phyloP scores from a whole-genome alignment of 2,888 invertebrate species.

The Hermodice carunculata region DNA sequence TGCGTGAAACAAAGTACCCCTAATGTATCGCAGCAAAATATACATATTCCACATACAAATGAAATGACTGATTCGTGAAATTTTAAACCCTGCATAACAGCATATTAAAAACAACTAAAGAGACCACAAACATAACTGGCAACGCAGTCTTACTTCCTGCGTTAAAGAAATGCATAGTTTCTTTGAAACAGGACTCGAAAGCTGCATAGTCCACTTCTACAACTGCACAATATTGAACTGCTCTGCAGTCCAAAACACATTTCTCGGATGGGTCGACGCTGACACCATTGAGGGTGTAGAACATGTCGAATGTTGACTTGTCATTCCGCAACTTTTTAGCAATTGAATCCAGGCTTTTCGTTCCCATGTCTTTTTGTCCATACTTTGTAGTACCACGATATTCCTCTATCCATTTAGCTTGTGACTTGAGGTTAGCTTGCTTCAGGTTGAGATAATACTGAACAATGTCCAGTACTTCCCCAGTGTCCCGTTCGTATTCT shows the following conservation, averaged over 20 bases:
- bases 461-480: conserved; percentile 84
- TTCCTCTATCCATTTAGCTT: conserved; percentile 80
- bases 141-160: too few relatives aligned
- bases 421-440: conserved; percentile 75
- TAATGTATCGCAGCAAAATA: too few relatives aligned
- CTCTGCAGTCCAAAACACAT: conserved; percentile 22
- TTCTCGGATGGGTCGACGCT: conserved; percentile 28
- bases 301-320: conserved; percentile 22
- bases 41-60: too few relatives aligned
- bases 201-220: conserved; percentile 18
- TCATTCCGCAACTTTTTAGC: conserved; percentile 24
- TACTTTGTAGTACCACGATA: conserved; percentile 30
- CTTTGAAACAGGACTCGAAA: conserved; percentile 26
- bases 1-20: too few relatives aligned
- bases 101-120: too few relatives aligned
- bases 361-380: conserved; percentile 16
- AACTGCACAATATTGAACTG: conserved; percentile 33
- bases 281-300: conserved; percentile 34
- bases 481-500: conserved; percentile 82
- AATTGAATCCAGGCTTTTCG: conserved; percentile 12
- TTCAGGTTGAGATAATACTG: conserved; percentile 89
- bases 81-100: too few relatives aligned
- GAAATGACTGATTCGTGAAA: too few relatives aligned
- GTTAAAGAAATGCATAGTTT: too few relatives aligned
- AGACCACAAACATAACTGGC: too few relatives aligned